These are phyloP conservation scores for Huso huso DNA, from an alignment of 2,797 vertebrate species.

Conservation along the genomic window DNA sequence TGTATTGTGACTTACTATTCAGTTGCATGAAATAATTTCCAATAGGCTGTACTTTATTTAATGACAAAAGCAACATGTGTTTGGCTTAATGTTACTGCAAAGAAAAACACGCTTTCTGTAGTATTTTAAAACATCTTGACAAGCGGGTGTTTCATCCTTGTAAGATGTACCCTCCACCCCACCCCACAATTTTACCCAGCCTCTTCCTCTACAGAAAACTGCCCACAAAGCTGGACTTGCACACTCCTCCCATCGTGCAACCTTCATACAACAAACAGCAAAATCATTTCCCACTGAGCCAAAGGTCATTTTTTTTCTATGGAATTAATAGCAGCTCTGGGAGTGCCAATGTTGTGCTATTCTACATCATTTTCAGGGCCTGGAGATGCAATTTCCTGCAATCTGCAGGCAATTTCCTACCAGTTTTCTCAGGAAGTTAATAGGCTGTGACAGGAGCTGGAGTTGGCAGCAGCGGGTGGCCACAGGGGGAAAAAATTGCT, in stretches of 20 bases:
- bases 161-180: too few relatives aligned
- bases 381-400: conserved; percentile 74
- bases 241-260: conserved; percentile 46
- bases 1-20: too few relatives aligned
- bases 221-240: neutral
- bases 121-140: too few relatives aligned
- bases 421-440: conserved; percentile 71
- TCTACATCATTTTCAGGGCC: conserved; percentile 59
- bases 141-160: too few relatives aligned
- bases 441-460: conserved; percentile 70
- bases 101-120: too few relatives aligned
- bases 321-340: conserved; percentile 67
- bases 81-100: too few relatives aligned
- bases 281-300: conserved; percentile 53
- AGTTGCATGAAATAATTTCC: too few relatives aligned
- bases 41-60: too few relatives aligned
- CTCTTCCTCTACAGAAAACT: neutral
- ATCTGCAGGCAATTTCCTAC: conserved; percentile 74
- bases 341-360: conserved; percentile 63
- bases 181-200: too few relatives aligned
- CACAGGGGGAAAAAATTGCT: conserved; percentile 68
- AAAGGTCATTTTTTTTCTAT: conserved; percentile 56
- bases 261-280: conserved; percentile 61
- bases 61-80: too few relatives aligned
- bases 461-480: conserved; percentile 62